A percentile compares a stretch with the other conserved stretches of the same genome.
phyloP scores from a whole-genome alignment of 2,888 invertebrate genomes.

The Heteropelma amictum region DNA sequence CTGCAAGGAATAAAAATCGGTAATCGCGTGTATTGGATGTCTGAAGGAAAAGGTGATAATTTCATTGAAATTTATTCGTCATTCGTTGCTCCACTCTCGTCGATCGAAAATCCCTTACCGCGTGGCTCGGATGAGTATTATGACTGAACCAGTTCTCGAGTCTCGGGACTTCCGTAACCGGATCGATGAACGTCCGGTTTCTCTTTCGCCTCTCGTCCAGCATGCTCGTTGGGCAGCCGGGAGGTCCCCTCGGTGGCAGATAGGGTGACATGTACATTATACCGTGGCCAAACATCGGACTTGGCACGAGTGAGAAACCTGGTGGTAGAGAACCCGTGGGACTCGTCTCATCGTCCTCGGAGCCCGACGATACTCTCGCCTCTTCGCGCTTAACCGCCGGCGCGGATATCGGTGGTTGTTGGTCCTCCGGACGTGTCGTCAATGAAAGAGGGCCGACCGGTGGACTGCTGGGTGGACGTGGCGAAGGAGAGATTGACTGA shows the following conservation, averaged over 20 bases:
- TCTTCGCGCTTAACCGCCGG: slow-evolving; percentile 74
- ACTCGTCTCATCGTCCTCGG: slow-evolving; percentile 81
- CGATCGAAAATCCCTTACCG: slow-evolving; percentile 64
- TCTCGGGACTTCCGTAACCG: slow-evolving; percentile 97
- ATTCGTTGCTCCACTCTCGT: neutral
- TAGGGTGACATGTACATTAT: slow-evolving; percentile 96
- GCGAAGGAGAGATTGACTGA: slow-evolving; percentile 74
- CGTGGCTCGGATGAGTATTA: slow-evolving; percentile 99
- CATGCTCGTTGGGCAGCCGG: slow-evolving; percentile 78
- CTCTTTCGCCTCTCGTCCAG: slow-evolving; percentile 94
- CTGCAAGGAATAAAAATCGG: slow-evolving; percentile 74
- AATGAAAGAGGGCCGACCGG: slow-evolving; percentile 73
- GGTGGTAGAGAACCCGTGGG: slow-evolving; percentile 79
- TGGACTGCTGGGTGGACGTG: slow-evolving; percentile 73
- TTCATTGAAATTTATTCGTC: neutral
- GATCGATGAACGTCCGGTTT: slow-evolving; percentile 99
- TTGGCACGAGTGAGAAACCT: slow-evolving; percentile 89
- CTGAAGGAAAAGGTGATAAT: neutral
- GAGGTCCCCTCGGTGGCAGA: slow-evolving; percentile 80
- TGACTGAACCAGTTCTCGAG: slow-evolving; percentile 97
- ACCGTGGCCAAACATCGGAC: slow-evolving; percentile 92
- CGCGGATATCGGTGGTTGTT: slow-evolving; percentile 70
- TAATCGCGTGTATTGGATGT: neutral
- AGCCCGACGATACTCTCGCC: slow-evolving; percentile 74
- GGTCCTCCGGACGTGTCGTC: slow-evolving; percentile 75